phyloP scores from a whole-genome alignment of 2,797 vertebrate species.

The Ispidina lecontei region DNA sequence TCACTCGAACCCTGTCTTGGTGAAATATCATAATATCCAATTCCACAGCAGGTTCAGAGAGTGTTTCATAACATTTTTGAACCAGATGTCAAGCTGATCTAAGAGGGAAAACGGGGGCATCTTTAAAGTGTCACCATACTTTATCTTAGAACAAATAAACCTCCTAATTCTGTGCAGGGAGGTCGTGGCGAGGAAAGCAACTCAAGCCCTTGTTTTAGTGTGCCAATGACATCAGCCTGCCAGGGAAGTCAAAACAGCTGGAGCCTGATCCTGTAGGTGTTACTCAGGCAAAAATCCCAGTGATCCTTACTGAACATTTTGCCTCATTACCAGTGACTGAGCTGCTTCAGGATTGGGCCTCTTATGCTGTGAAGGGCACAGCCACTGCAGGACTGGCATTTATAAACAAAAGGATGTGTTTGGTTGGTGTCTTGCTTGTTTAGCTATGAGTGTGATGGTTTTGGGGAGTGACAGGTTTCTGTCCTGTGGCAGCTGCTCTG shows the following conservation, averaged over 20 bases:
- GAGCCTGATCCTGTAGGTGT: not conserved
- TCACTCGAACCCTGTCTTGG: not conserved
- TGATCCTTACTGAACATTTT: not conserved
- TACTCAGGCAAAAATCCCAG: not conserved
- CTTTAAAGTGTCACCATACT: conserved; percentile 13
- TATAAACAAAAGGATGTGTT: not conserved
- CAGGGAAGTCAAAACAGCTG: conserved; percentile 47
- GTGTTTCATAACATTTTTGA: conserved; percentile 74
- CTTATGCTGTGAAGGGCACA: not conserved
- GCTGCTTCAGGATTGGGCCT: not conserved
- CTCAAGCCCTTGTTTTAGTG: conserved; percentile 9
- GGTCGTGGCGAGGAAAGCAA: conserved; percentile 25
- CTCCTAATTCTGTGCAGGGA: conserved; percentile 7
- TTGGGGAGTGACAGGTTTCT: not conserved
- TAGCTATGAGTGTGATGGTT: not conserved
- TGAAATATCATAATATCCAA: conserved; percentile 23
- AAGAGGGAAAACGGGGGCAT: conserved; percentile 19
- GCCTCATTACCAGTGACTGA: not conserved
- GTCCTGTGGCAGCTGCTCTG: not conserved
- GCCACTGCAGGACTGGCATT: accelerated
- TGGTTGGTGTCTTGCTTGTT: not conserved
- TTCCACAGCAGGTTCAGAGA: conserved; percentile 45
- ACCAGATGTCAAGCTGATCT: conserved; percentile 60
- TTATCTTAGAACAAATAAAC: conserved; percentile 71
- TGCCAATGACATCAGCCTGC: conserved; percentile 13